phyloP scores from a whole-genome alignment of 1,140 invertebrate genomes.

The Neoseiulus cucumeris region DNA sequence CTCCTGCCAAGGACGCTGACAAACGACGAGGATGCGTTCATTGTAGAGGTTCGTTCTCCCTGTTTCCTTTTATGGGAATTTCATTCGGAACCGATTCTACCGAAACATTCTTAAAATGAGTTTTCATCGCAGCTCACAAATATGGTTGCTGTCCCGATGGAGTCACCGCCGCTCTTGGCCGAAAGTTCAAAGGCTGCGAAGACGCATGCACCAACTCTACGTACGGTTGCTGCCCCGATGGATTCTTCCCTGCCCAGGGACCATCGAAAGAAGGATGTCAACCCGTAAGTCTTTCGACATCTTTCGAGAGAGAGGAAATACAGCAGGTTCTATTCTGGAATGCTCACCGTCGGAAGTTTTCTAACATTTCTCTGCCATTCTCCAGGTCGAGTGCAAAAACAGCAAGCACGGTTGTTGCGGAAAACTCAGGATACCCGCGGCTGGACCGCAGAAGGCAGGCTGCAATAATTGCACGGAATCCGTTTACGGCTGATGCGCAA shows the following conservation, averaged over 20 bases:
- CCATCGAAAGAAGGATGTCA: conserved; percentile 55
- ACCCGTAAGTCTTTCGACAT: not conserved
- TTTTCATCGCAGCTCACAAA: conserved; percentile 19
- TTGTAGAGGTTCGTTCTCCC: not conserved
- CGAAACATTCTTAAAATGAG: too few relatives aligned
- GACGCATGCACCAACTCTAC: conserved; percentile 38
- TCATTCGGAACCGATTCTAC: too few relatives aligned
- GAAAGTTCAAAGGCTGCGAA: conserved; percentile 50
- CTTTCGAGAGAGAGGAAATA: not conserved
- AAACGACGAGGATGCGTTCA: conserved; percentile 13
- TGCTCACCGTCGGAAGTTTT: not conserved
- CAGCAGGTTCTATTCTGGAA: too few relatives aligned
- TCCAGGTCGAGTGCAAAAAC: not conserved
- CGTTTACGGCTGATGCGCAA: conserved; percentile 30
- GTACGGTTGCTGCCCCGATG: conserved; percentile 38
- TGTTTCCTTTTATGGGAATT: not conserved
- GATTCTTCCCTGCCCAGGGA: conserved; percentile 43
- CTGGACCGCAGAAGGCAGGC: not conserved
- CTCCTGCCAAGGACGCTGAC: conserved; percentile 33
- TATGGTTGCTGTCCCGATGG: conserved; percentile 77
- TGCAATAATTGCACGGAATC: conserved; percentile 16
- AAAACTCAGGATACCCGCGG: not conserved
- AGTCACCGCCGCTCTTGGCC: conserved; percentile 60
- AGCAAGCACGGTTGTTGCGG: not conserved
- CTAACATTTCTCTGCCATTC: conserved; percentile 37